Base-by-base conservation (phyloP, 2,113 vertebrate genomes). In the Centrocercus urophasianus region DNA sequence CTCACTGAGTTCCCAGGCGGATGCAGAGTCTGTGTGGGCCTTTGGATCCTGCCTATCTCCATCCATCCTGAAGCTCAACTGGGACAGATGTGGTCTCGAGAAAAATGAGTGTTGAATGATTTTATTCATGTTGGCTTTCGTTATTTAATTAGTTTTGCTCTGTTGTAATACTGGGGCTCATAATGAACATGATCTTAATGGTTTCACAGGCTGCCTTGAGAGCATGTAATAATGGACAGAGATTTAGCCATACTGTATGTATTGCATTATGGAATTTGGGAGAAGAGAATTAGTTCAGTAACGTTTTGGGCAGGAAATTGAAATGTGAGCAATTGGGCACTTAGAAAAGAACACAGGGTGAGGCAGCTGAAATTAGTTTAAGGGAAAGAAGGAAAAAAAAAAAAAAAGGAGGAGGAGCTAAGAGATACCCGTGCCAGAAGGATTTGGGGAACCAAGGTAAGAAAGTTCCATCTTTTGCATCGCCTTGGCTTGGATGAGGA, bases 111-210 rank as follows among this genome's bases (percentile, higher is more conserved):
- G 60, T 94, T 96, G 93, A 96, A 95, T 95, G 91, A 81, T 87
- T 91, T 95, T 93, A 93, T 78, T 95, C 69, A 28, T 93, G 93
- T 97, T 88, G 89, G 70, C 93, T 97, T 97, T 16, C 82, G 97
- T 97, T 97, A 91, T 97, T 96, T 90, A 97, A 97, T 97, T 95
- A 97, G 86, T 91, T 97, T 94, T 97, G 93, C 80, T 87, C 42
- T 93, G 89, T 90, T 82, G 76, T 70, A 97, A 83, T 97, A 96
- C 95, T 92, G 86, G 86, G 45, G 38, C 87, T 96, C 91, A 94
- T 93, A 86, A 96, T 93, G 93, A 97, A 94, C 80, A 91, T 56
- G 40, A 60, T 87, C 34, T 50, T 95, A 79, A 14, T 93, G 93
- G 96, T 96, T 97, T 97, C 79, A 95, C 93, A 74, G 93, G 95